Conservation (phyloP, 2,888 invertebrate species). For the Calliphora vomitoria region DNA sequence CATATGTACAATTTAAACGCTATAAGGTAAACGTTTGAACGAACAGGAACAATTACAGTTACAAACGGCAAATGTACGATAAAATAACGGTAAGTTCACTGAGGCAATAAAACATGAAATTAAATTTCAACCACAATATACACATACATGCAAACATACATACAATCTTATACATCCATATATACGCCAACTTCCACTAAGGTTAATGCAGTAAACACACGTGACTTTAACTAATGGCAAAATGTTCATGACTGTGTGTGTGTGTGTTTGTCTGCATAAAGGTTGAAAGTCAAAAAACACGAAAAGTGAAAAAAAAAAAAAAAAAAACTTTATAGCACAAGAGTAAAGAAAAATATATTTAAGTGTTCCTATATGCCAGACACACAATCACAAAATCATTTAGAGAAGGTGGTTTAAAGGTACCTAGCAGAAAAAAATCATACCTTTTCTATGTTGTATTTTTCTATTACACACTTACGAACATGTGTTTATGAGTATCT, state of each 20-base stretch:
- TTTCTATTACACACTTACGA: neutral
- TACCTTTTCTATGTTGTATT: neutral
- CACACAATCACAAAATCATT: constrained; percentile 58
- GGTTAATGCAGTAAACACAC: constrained; percentile 67
- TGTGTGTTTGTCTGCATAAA: neutral
- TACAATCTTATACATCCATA: constrained; percentile 25
- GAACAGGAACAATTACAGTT: constrained; percentile 27
- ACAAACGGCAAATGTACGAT: neutral
- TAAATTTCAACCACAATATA: constrained; percentile 40
- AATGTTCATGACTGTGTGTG: neutral
- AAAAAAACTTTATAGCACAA: neutral
- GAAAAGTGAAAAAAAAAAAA: constrained; percentile 16
- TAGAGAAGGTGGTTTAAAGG: constrained; percentile 40
- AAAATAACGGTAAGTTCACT: constrained; percentile 51
- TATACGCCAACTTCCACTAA: constrained; percentile 23
- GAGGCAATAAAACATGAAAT: constrained; percentile 61
- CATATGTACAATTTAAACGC: neutral
- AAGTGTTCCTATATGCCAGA: constrained; percentile 51
- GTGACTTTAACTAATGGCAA: constrained; percentile 57
- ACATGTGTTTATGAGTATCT: constrained; percentile 23
- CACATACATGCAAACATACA: constrained; percentile 16
- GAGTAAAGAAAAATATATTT: constrained; percentile 40
- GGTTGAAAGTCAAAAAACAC: constrained; percentile 23
- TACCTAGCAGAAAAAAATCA: neutral
- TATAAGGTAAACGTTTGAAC: constrained; percentile 1